phyloP scores from a whole-genome alignment of 2,888 invertebrate genomes.

The Drosophila villosipedis region DNA sequence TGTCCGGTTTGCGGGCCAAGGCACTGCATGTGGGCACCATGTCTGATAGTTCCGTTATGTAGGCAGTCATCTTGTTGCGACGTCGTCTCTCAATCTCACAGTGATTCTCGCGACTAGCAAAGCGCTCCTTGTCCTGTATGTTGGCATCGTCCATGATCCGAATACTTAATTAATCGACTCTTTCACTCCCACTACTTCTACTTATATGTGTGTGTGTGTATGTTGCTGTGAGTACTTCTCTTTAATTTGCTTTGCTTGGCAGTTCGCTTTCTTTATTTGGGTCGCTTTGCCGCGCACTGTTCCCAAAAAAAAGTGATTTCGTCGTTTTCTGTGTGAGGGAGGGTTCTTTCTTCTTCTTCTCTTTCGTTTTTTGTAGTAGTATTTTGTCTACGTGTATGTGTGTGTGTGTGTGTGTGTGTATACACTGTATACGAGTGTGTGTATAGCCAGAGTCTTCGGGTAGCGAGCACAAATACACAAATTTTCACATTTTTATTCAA shows the following conservation, averaged over 20 bases:
- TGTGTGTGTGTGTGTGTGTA: constrained; percentile 40
- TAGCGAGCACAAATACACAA: background rate
- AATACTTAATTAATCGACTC: constrained; percentile 69
- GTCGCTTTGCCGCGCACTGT: constrained; percentile 65
- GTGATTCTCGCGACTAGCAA: constrained; percentile 98
- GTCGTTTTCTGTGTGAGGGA: constrained; percentile 44
- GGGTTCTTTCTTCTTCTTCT: constrained; percentile 29
- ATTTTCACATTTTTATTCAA: constrained; percentile 31
- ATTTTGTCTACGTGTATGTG: constrained; percentile 71
- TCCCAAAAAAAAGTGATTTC: constrained; percentile 49
- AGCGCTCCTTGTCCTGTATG: constrained; percentile 98
- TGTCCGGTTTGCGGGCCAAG: constrained; percentile 98
- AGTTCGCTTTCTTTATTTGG: constrained; percentile 75
- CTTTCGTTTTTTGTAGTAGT: constrained; percentile 46
- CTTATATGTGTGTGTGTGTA: constrained; percentile 9
- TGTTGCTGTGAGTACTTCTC: constrained; percentile 35
- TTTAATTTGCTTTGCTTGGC: constrained; percentile 52
- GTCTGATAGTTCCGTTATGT: constrained; percentile 99
- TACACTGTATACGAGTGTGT: constrained; percentile 45
- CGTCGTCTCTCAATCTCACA: constrained; percentile 99
- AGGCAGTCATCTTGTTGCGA: constrained; percentile 99
- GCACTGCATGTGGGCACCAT: constrained; percentile 99
- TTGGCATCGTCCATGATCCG: constrained; percentile 93
- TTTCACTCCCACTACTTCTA: constrained; percentile 26
- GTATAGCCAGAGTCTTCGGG: constrained; percentile 21